Percentiles rank a stretch among this genome's conserved stretches.
phyloP scores from a whole-genome alignment of 2,888 invertebrate genomes.

The Iselma pallidipennis region DNA sequence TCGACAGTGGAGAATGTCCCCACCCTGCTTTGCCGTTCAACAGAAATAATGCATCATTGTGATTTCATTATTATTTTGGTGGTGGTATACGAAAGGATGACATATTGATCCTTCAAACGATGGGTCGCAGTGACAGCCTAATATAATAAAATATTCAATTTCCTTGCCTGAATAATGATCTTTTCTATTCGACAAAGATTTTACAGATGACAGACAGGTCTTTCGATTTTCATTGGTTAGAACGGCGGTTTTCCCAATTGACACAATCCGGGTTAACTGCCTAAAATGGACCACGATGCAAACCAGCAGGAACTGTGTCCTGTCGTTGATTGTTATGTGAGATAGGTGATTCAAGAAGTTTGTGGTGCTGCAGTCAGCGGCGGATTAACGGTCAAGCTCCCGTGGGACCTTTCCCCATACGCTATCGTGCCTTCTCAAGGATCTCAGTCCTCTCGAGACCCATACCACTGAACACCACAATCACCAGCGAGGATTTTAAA shows the following conservation, averaged over 20 bases:
- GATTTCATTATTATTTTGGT: conserved; percentile 34
- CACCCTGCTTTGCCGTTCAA: conserved; percentile 2
- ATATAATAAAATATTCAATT: conserved; percentile 42
- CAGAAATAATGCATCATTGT: conserved; percentile 31
- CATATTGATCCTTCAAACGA: conserved; percentile 32
- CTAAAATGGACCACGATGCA: conserved; percentile 31
- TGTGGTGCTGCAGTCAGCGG: conserved; percentile 42
- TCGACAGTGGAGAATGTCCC: conserved; percentile 15
- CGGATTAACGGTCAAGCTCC: conserved; percentile 42
- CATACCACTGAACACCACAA: conserved; percentile 40
- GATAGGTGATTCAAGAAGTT: conserved; percentile 45
- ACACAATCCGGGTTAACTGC: conserved; percentile 39
- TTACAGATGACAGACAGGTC: conserved; percentile 27
- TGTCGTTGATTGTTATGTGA: conserved; percentile 43
- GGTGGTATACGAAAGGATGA: conserved; percentile 28
- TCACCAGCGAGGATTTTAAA: conserved; percentile 43
- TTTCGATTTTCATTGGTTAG: conserved; percentile 26
- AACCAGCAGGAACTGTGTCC: conserved; percentile 30
- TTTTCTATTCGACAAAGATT: conserved; percentile 30
- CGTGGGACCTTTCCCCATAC: conserved; percentile 29
- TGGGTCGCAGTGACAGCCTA: conserved; percentile 28
- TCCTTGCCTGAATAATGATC: conserved; percentile 40
- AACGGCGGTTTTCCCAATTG: conserved; percentile 25
- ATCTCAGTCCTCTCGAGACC: conserved; percentile 34
- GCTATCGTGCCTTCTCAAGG: conserved; percentile 36